Evolutionary conservation across 2,797 vertebrate species (phyloP), one percentile per base, ranked within the genome.

Genomic region (Cynopterus sphinx): DNA sequence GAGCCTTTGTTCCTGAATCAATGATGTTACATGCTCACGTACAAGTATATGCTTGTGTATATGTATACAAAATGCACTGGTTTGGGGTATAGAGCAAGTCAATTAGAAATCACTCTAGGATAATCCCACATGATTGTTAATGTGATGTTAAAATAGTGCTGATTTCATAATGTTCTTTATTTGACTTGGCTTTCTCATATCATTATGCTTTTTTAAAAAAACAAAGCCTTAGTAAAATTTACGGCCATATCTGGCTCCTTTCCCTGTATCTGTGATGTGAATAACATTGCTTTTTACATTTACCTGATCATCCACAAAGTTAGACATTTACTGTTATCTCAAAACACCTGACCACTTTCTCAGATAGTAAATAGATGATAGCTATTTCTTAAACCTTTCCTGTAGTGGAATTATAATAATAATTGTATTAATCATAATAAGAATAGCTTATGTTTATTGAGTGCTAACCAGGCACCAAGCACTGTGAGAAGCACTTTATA

Each of bases 121-220:
- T 94, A 96, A 96, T 94, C 91, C 88, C 51, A 61, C 22, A 33
- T 68, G 94, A 96, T 85, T 96, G 79, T 73, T 82, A 91, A 97
- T 87, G 87, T 94, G 86, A 94, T 91, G 95, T 94, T 91, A 96
- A 96, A 96, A 94, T 92, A 90, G 65, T 88, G 81, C 67, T 95
- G 92, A 95, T 94, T 96, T 94, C 94, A 95, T 90, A 94, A 86
- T 31, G 46, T 17, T 96, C 55, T 87, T 86, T 95, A 96, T 89
- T 97, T 97, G 74, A 84, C 90, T 94, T 89, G 84, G 77, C 67
- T 73, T 96, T 97, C 75, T 88, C 78, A 26, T 84, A 84, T 22
- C 61, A 91, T 81, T 92, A 87, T 51, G 33, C 73, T 95, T 59
- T 55, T 59, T 91, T 36, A 22, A 46, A 59, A 78, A 65, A 91